Evolutionary conservation across 2,797 vertebrate species (phyloP).

Genomic region (Cuculus canorus): DNA sequence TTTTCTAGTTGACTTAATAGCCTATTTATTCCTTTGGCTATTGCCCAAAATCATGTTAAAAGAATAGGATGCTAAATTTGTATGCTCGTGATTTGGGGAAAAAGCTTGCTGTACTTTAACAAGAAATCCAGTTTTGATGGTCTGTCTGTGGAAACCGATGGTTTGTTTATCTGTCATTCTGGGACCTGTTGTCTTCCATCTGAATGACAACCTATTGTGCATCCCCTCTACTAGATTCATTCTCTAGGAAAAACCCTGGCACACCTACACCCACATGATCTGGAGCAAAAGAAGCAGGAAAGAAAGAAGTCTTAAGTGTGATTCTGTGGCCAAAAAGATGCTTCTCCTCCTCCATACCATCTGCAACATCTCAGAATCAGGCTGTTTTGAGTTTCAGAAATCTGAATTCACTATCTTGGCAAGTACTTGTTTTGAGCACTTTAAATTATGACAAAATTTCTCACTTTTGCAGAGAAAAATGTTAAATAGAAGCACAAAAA

Average conservation of each 20-base stretch:
- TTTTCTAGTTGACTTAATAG: not conserved
- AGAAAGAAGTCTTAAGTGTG: not conserved
- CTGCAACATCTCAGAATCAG: conserved; percentile 43
- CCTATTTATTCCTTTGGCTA: not conserved
- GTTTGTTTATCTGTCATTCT: not conserved
- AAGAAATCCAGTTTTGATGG: not conserved
- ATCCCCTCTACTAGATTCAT: not conserved
- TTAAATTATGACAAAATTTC: not conserved
- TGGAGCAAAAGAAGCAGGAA: not conserved
- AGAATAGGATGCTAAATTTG: not conserved
- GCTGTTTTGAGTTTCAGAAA: conserved; percentile 31
- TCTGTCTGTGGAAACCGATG: not conserved
- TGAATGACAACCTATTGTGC: not conserved
- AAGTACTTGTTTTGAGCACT: conserved; percentile 14
- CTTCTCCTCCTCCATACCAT: conserved; percentile 61
- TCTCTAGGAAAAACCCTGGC: not conserved
- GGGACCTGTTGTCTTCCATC: not conserved
- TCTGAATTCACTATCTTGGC: conserved; percentile 13
- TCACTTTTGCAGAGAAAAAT: not conserved
- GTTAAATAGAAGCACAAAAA: not conserved
- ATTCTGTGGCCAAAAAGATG: not conserved
- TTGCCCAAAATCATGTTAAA: not conserved
- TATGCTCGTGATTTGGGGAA: not conserved
- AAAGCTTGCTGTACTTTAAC: not conserved
- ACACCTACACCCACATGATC: not conserved